phyloP scores from a whole-genome alignment of 2,888 invertebrate genomes.

The Drosophila maculinotata region DNA sequence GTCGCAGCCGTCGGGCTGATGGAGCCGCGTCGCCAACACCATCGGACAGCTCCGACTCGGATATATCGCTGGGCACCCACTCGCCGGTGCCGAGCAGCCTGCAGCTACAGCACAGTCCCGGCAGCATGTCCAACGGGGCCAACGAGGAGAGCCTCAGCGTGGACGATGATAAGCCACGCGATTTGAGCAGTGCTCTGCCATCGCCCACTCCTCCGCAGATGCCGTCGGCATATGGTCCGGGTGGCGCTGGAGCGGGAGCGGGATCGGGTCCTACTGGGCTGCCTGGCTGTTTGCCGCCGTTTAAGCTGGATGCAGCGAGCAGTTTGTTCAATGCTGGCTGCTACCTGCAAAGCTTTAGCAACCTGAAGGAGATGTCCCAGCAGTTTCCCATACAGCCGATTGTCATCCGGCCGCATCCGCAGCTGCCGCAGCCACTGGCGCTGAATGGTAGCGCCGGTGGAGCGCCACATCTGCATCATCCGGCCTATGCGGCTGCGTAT shows the following conservation, averaged over 20 bases:
- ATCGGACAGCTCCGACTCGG: slow-evolving; percentile 85
- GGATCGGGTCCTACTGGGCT: slow-evolving; percentile 40
- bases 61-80: slow-evolving; percentile 85
- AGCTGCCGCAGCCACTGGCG: slow-evolving; percentile 81
- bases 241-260: slow-evolving; percentile 10
- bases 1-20: slow-evolving; percentile 82
- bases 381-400: slow-evolving; percentile 85
- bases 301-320: slow-evolving; percentile 83
- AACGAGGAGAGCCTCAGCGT: slow-evolving; percentile 84
- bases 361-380: slow-evolving; percentile 84
- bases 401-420: slow-evolving; percentile 85
- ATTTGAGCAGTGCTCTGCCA: slow-evolving; percentile 80
- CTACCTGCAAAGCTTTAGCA: slow-evolving; percentile 85
- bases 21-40: slow-evolving; percentile 84
- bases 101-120: slow-evolving; percentile 85
- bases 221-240: slow-evolving; percentile 55
- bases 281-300: slow-evolving; percentile 81
- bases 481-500: slow-evolving; percentile 76
- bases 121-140: slow-evolving; percentile 85
- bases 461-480: slow-evolving; percentile 72
- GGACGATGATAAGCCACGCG: slow-evolving; percentile 84
- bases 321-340: slow-evolving; percentile 84
- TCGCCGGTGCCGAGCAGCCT: slow-evolving; percentile 85
- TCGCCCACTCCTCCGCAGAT: slow-evolving; percentile 65
- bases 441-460: slow-evolving; percentile 76